Conservation (phyloP, 1,140 invertebrate species). For the Cotesia typhae region DNA sequence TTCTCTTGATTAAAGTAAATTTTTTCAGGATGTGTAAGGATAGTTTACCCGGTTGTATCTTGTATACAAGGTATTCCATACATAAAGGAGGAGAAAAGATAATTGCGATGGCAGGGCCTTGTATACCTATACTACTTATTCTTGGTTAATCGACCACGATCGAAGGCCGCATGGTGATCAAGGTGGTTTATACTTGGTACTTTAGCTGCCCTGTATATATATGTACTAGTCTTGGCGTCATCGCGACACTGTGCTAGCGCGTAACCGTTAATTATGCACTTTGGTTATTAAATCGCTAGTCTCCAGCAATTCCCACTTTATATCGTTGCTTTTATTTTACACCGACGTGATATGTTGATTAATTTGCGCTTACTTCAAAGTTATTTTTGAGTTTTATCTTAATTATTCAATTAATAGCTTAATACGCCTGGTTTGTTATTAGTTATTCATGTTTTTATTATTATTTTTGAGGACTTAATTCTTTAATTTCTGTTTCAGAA, state of each 20-base stretch:
- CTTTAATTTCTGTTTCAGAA: constrained; percentile 49
- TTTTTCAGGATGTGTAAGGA: no score
- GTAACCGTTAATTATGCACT: constrained; percentile 56
- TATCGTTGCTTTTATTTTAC: constrained; percentile 45
- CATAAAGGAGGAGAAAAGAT: constrained; percentile 40
- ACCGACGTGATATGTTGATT: constrained; percentile 51
- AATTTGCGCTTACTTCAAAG: constrained; percentile 43
- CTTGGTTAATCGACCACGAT: constrained; percentile 56
- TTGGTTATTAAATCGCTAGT: constrained; percentile 59
- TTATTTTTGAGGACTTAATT: not conserved
- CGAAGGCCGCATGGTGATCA: constrained; percentile 36
- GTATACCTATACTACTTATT: constrained; percentile 27
- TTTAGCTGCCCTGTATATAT: not conserved
- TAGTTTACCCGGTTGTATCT: not conserved
- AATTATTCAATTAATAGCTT: no score
- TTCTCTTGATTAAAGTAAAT: no score
- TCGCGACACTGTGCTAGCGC: constrained; percentile 40
- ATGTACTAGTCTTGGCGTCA: constrained; percentile 32
- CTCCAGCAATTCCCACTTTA: constrained; percentile 50
- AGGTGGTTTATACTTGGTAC: constrained; percentile 13
- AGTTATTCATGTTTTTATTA: constrained; percentile 5
- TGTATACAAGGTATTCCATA: not conserved
- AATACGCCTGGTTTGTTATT: no score
- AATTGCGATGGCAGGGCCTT: constrained; percentile 49
- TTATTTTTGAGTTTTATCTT: constrained; percentile 12